phyloP scores from a whole-genome alignment of 1,140 invertebrate genomes.

The Tetramorium simillimum region DNA sequence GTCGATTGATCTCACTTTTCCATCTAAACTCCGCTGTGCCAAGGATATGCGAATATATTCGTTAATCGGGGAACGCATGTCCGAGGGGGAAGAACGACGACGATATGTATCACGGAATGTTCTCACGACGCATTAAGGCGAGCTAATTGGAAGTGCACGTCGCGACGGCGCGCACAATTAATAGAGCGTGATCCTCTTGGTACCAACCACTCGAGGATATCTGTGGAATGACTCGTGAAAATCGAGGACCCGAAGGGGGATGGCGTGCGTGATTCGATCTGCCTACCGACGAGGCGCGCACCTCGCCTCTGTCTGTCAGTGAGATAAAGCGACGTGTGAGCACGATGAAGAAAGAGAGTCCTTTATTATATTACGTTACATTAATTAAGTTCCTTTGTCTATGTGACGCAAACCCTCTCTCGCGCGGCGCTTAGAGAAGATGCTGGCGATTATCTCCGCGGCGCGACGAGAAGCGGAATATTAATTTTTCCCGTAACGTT shows the following conservation, averaged over 20 bases:
- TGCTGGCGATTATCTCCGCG: not conserved
- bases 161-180: constrained; percentile 72
- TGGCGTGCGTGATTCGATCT: constrained; percentile 59
- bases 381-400: constrained; percentile 72
- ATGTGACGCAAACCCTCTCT: not conserved
- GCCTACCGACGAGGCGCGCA: not conserved
- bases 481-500: constrained; percentile 22
- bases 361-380: constrained; percentile 47
- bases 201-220: not conserved
- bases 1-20: constrained; percentile 45
- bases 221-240: constrained; percentile 63
- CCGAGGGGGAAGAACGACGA: constrained; percentile 8
- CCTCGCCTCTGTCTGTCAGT: not conserved
- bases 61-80: not conserved
- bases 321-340: not conserved
- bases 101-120: constrained; percentile 61
- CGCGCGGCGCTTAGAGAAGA: not conserved
- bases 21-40: not conserved
- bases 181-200: constrained; percentile 65
- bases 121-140: constrained; percentile 74
- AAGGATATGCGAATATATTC: constrained; percentile 4
- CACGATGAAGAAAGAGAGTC: constrained; percentile 38
- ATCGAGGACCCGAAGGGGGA: not conserved
- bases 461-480: constrained; percentile 12
- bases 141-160: constrained; percentile 76